Evolutionary conservation across 2,888 invertebrate species (phyloP).

Genomic region (Lepeophtheirus nordmannii): DNA sequence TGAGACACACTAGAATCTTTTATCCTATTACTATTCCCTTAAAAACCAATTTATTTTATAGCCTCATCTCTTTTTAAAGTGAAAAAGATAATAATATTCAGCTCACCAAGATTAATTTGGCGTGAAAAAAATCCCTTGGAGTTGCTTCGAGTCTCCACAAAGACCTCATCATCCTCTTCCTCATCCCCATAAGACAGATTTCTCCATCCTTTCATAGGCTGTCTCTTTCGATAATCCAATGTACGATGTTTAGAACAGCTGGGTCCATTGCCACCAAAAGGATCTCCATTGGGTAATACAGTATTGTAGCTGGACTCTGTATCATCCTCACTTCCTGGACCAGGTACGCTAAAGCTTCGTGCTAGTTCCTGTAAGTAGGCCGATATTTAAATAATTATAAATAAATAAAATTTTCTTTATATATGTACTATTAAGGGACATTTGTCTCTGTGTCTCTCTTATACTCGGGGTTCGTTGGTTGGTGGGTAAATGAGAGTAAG

Average conservation of each 20-base stretch:
- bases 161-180: background rate
- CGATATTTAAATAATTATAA: too few species aligned
- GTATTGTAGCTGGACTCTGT: background rate
- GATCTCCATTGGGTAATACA: background rate
- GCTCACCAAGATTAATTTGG: background rate
- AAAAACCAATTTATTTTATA: too few species aligned
- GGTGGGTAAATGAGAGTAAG: too few species aligned
- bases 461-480: too few species aligned
- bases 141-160: background rate
- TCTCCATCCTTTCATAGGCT: constrained; percentile 1
- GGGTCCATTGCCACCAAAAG: background rate
- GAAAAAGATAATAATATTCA: too few species aligned
- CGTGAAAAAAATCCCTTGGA: background rate
- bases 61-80: too few species aligned
- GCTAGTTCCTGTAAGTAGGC: constrained; percentile 13
- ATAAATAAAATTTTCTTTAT: too few species aligned
- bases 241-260: background rate
- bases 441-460: too few species aligned
- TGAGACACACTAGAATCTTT: too few species aligned
- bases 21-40: too few species aligned
- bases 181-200: background rate
- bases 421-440: too few species aligned
- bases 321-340: constrained; percentile 2
- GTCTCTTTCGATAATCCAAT: background rate
- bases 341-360: constrained; percentile 16